Evolutionary conservation across 1,140 invertebrate species (phyloP).

Genomic region (Aethina tumida): DNA sequence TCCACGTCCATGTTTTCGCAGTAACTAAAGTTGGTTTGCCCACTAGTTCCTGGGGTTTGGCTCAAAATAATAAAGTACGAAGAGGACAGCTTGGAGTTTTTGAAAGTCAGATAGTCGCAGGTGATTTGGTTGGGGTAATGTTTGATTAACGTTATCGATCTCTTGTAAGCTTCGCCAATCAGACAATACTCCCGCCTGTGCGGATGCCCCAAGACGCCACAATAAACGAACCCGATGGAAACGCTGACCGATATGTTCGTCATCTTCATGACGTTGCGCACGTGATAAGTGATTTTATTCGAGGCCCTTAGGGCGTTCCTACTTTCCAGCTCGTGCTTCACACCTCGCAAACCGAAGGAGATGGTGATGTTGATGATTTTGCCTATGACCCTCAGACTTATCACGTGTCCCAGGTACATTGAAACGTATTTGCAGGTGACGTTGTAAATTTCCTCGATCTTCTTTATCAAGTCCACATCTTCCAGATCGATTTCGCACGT

Average conservation of each 20-base stretch:
- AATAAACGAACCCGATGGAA: conserved; percentile 52
- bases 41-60: too few species aligned
- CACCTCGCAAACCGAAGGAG: conserved; percentile 54
- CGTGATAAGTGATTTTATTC: conserved; percentile 37
- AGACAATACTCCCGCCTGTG: conserved; percentile 61
- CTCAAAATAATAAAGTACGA: conserved; percentile 43
- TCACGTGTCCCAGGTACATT: conserved; percentile 46
- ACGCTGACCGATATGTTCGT: conserved; percentile 50
- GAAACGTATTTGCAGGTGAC: conserved; percentile 39
- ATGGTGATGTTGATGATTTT: conserved; percentile 59
- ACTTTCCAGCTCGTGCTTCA: conserved; percentile 52
- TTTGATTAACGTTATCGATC: conserved; percentile 60
- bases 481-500: conserved; percentile 32
- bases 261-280: conserved; percentile 42
- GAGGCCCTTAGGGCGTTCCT: conserved; percentile 51
- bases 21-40: too few species aligned
- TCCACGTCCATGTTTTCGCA: conserved; percentile 36
- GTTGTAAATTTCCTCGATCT: conserved; percentile 44
- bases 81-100: conserved; percentile 43
- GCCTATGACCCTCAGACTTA: conserved; percentile 55
- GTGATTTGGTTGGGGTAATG: conserved; percentile 43
- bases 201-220: conserved; percentile 53
- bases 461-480: conserved; percentile 37
- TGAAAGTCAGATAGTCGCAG: conserved; percentile 48
- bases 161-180: conserved; percentile 59